A percentile compares a stretch with the other conserved stretches of the same genome.
These are phyloP conservation scores for Monochamus saltuarius DNA, from an alignment of 1,140 invertebrate genomes.

Conservation along the genomic window DNA sequence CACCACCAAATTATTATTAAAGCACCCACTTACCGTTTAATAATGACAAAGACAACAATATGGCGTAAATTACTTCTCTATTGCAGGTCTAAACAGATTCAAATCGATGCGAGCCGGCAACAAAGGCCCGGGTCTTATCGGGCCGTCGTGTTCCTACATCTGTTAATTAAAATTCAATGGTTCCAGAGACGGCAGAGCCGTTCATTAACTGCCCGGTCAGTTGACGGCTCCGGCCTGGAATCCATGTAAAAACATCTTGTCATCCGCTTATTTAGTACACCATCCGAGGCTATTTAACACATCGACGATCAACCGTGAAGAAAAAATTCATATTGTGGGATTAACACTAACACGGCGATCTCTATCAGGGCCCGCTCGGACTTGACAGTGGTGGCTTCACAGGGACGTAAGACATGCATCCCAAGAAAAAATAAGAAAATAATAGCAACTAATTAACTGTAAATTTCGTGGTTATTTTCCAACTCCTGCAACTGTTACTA, in stretches of 20 bases:
- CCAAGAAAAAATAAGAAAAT: too few species aligned
- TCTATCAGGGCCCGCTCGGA: too few species aligned
- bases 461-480: too few species aligned
- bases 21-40: too few species aligned
- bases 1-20: too few species aligned
- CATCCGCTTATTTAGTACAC: slow-evolving; percentile 7
- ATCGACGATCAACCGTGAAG: not conserved
- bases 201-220: slow-evolving; percentile 15
- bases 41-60: too few species aligned
- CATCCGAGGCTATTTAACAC: not conserved
- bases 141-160: slow-evolving; percentile 12
- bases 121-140: slow-evolving; percentile 2
- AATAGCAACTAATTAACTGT: too few species aligned
- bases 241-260: slow-evolving; percentile 18
- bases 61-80: not conserved
- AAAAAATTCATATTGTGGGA: not conserved
- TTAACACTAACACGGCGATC: too few species aligned
- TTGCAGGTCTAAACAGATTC: slow-evolving; percentile 8
- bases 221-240: slow-evolving; percentile 12
- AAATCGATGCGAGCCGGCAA: slow-evolving; percentile 4
- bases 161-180: slow-evolving; percentile 27
- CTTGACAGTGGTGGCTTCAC: too few species aligned
- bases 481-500: too few species aligned
- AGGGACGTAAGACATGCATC: too few species aligned
- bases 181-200: slow-evolving; percentile 7